phyloP scores from a whole-genome alignment of 2,113 vertebrate species.

The Hiodon tergisus region DNA sequence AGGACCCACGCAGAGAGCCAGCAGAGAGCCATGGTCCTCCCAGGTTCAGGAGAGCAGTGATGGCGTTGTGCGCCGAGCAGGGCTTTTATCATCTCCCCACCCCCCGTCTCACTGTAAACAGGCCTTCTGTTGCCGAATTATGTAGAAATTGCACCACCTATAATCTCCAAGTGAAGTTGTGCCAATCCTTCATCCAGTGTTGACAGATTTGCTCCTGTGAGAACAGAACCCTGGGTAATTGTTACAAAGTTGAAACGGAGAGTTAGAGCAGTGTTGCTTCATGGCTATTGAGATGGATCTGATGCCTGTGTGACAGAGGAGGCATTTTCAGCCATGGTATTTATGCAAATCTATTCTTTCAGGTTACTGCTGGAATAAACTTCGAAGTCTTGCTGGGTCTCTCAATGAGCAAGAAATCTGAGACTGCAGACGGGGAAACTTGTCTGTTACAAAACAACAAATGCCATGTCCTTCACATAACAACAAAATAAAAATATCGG shows the following conservation, averaged over 20 bases:
- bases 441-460: background rate
- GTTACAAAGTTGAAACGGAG: too few species aligned
- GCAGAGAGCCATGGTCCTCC: constrained; percentile 3
- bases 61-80: background rate
- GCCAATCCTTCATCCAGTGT: too few species aligned
- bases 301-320: too few species aligned
- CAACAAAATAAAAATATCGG: background rate
- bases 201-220: too few species aligned
- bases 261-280: too few species aligned
- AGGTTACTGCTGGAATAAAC: constrained; percentile 1
- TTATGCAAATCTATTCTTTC: background rate
- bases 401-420: background rate
- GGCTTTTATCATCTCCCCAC: background rate
- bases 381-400: constrained; percentile 4
- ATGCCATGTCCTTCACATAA: background rate
- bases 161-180: too few species aligned
- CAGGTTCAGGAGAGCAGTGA: background rate
- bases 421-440: background rate
- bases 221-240: too few species aligned
- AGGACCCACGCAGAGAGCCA: background rate
- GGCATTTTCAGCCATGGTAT: too few species aligned
- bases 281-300: too few species aligned
- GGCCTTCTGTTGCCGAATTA: background rate
- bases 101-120: constrained; percentile 26
- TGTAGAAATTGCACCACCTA: background rate